Evolutionary conservation across 2,113 vertebrate species (phyloP), one percentile per base, ranked within the genome.

Genomic region (Otolemur garnettii): DNA sequence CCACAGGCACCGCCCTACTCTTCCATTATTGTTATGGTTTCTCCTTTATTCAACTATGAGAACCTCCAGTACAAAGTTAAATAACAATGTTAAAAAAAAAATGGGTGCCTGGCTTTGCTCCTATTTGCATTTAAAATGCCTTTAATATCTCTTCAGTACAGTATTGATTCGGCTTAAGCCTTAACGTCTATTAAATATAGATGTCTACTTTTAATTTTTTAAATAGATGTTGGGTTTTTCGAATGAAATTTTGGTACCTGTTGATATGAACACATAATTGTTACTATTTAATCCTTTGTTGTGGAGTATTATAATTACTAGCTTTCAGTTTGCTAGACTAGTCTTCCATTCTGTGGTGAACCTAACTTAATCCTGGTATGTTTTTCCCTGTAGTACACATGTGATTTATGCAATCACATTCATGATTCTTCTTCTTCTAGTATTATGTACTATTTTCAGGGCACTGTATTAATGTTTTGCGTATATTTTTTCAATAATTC

Each of bases 201-300:
- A 66, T 74, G 53, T 15, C 8, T 80, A 45, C 55, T 90, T 93
- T 78, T 79, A 89, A 90, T 66, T 93, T 68, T 69, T 90, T 64
- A 30, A 93, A 72, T 72, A 45, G 33, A 57, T 90, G 24, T 77
- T 82, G 12, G 21, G 78, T 57, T 96, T 69, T 45, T 87, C 74
- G 74, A 92, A 78, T 84, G 30, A 45, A 81, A 45, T 81, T 87
- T 62, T 62, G 55, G 22, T 28, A 42, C 15, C 17, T 81, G 38
- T 74, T 81, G 33, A 66, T 72, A 68, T 38, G 84, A 88, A 69
- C 33, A 72, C 79, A 57, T 79, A 83, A 94, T 84, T 83, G 38
- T 78, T 66, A 84, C 66, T 60, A 69, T 26, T 78, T 60, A 55
- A 30, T 91, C 42, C 87, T 26, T 78, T 94, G 69, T 71, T 90